Conservation (phyloP, 23 tunicate species). For the Ascidia mentula region DNA sequence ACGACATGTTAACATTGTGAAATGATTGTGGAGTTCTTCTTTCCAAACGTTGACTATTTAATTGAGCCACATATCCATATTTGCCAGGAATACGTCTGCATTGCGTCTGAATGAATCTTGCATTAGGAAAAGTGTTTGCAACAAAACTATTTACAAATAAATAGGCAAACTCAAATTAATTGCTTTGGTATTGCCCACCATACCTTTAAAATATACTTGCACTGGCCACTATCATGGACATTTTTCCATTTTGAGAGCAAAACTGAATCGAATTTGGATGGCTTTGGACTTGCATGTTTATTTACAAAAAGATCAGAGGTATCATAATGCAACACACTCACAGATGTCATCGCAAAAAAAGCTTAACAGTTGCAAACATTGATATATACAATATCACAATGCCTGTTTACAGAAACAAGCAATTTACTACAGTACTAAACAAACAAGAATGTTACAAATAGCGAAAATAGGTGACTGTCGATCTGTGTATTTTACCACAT, state of each 20-base stretch:
- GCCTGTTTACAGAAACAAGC: too few species aligned
- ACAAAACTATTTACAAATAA: background rate
- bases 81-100: slow-evolving; percentile 14
- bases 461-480: too few species aligned
- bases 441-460: too few species aligned
- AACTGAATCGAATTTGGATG: background rate
- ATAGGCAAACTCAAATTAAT: background rate
- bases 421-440: too few species aligned
- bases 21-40: slow-evolving; percentile 34
- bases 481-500: too few species aligned
- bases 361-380: too few species aligned
- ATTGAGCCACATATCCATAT: slow-evolving; percentile 16
- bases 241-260: slow-evolving; percentile 18
- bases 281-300: background rate
- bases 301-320: background rate
- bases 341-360: too few species aligned
- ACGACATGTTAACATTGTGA: slow-evolving; percentile 29
- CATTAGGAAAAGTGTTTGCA: background rate
- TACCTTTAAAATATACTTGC: slow-evolving; percentile 30
- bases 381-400: too few species aligned
- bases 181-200: background rate
- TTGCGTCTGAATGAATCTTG: too few species aligned
- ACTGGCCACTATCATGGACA: slow-evolving; percentile 20
- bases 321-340: too few species aligned
- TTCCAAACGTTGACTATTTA: slow-evolving; percentile 23